Evolutionary conservation across 2,888 invertebrate genomes (phyloP).

Genomic region (Lepas anatifera): DNA sequence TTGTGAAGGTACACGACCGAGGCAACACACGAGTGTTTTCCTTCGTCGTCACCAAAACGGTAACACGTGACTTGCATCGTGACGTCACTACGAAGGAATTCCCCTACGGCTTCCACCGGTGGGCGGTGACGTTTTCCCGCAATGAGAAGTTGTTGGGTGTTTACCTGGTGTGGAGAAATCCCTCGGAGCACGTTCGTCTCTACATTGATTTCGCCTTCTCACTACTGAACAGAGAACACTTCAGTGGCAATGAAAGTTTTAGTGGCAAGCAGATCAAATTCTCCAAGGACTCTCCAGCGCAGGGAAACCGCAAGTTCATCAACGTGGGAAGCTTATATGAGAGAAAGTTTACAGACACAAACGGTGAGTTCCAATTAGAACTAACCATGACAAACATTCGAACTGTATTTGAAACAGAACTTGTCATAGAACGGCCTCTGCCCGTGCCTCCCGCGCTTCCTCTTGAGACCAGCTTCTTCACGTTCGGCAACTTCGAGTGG

Average conservation of each 20-base stretch:
- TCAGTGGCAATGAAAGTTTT: conserved; percentile 66
- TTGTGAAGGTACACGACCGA: conserved; percentile 67
- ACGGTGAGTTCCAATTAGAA: conserved; percentile 67
- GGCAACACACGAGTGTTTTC: conserved; percentile 72
- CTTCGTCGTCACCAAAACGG: conserved; percentile 64
- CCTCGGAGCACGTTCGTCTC: conserved; percentile 59
- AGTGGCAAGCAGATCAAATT: conserved; percentile 57
- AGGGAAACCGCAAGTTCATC: conserved; percentile 59
- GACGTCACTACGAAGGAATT: conserved; percentile 72
- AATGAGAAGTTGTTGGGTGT: conserved; percentile 64
- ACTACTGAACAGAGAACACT: conserved; percentile 64
- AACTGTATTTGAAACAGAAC: conserved; percentile 59
- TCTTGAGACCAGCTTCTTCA: conserved; percentile 52
- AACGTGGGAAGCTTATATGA: conserved; percentile 54
- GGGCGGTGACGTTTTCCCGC: conserved; percentile 66
- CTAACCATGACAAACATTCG: conserved; percentile 60
- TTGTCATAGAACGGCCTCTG: conserved; percentile 45
- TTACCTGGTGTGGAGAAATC: conserved; percentile 62
- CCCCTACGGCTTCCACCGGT: conserved; percentile 65
- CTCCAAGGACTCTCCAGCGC: conserved; percentile 37
- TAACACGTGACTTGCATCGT: conserved; percentile 60
- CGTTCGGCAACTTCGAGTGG: conserved; percentile 73
- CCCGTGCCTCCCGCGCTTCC: conserved; percentile 26
- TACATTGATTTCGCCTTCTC: conserved; percentile 71
- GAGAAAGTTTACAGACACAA: conserved; percentile 61